These are phyloP conservation scores for Coregonus suidteri DNA, from an alignment of 2,797 vertebrate species.

Conservation along the genomic window DNA sequence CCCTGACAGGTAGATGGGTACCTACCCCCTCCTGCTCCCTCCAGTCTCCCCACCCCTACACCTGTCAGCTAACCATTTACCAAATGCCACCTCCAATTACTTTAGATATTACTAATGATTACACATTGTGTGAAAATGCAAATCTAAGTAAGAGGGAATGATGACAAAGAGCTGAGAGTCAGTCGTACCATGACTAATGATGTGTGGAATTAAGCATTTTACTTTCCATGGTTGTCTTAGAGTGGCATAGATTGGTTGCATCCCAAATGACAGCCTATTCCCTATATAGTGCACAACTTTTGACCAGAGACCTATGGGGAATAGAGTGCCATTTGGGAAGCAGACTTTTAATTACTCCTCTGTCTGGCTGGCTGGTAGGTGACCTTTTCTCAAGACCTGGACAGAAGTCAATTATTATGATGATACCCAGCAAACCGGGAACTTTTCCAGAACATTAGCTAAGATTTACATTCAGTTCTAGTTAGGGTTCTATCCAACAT, in stretches of 20 bases:
- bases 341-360: conserved; percentile 66
- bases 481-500: no score
- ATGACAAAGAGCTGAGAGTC: conserved; percentile 37
- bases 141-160: conserved; percentile 42
- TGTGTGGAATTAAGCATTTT: conserved; percentile 58
- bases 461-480: no score
- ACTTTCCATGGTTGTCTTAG: conserved; percentile 58
- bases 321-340: neutral
- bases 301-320: neutral
- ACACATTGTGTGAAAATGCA: conserved; percentile 59
- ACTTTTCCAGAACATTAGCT: conserved; percentile 15
- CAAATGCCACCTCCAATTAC: conserved; percentile 72
- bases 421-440: conserved; percentile 21
- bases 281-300: neutral
- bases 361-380: conserved; percentile 55
- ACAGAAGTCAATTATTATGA: conserved; percentile 68
- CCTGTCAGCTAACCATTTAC: conserved; percentile 69
- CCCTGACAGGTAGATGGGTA: conserved; percentile 43
- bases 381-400: conserved; percentile 69
- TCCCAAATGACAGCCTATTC: neutral
- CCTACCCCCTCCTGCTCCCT: conserved; percentile 11
- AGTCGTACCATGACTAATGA: conserved; percentile 69
- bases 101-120: conserved; percentile 65
- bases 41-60: conserved; percentile 50
- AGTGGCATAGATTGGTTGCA: conserved; percentile 42